Percentiles rank a stretch among this genome's conserved stretches.
Evolutionary conservation across 2,888 invertebrate species (phyloP).

Genomic region (Julus scandinavius): DNA sequence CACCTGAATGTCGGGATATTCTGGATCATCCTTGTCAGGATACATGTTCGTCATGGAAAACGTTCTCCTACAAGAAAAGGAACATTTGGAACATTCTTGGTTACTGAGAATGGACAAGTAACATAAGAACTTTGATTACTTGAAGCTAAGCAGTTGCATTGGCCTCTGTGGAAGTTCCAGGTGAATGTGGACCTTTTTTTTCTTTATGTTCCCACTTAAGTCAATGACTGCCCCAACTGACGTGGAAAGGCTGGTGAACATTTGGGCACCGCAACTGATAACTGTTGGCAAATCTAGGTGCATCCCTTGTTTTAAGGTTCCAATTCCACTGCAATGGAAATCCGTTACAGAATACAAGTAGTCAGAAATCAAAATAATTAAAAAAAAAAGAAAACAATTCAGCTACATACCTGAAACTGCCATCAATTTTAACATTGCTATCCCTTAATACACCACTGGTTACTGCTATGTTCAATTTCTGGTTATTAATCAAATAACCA

Average conservation of each 20-base stretch:
- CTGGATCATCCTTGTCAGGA: not conserved
- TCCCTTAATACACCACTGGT: not conserved
- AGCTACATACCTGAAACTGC: not conserved
- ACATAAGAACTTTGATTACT: not conserved
- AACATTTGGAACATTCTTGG: not conserved
- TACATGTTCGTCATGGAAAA: not conserved
- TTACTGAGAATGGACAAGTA: not conserved
- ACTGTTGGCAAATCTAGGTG: not conserved
- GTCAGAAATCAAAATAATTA: no score
- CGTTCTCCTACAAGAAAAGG: not conserved
- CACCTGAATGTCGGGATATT: not conserved
- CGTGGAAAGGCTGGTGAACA: not conserved
- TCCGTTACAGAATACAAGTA: not conserved
- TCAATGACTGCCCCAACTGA: not conserved
- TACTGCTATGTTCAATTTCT: not conserved
- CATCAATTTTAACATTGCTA: not conserved
- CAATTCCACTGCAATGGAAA: not conserved
- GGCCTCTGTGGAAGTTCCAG: slow-evolving; percentile 11
- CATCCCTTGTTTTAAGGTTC: not conserved
- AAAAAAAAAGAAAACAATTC: no score
- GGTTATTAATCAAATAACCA: not conserved
- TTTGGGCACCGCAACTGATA: not conserved
- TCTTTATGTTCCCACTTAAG: not conserved
- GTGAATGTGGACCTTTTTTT: not conserved
- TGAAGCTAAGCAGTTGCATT: not conserved